Percentiles rank a stretch among this genome's conserved stretches.
Conservation (phyloP, 2,888 invertebrate genomes). For the Melanostoma mellinum region DNA sequence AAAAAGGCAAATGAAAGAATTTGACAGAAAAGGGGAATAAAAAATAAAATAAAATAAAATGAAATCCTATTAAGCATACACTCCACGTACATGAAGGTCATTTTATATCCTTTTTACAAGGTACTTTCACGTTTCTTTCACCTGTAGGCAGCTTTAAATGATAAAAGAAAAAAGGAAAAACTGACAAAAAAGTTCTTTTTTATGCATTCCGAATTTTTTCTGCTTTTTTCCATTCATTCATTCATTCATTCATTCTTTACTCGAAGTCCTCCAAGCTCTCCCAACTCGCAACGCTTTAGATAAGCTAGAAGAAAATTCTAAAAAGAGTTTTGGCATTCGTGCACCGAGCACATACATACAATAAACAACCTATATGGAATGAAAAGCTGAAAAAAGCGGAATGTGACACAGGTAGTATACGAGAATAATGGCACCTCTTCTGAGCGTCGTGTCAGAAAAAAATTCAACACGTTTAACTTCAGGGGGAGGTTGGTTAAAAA, state of each 20-base stretch:
- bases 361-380: conserved; percentile 46
- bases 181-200: neutral
- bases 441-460: neutral
- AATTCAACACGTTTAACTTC: conserved; percentile 27
- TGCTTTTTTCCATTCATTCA: conserved; percentile 8
- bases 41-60: conserved; percentile 14
- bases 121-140: conserved; percentile 26
- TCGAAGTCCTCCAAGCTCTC: no score
- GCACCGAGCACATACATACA: conserved; percentile 33
- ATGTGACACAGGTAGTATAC: conserved; percentile 10
- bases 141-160: conserved; percentile 28
- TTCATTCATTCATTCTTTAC: conserved; percentile 6
- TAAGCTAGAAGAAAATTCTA: conserved; percentile 41
- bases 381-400: neutral
- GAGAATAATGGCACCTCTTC: conserved; percentile 14
- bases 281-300: conserved; percentile 2
- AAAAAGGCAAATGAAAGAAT: conserved; percentile 15
- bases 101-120: conserved; percentile 40
- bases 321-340: conserved; percentile 39
- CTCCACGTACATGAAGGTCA: conserved; percentile 35
- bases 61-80: conserved; percentile 41
- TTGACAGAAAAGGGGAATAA: neutral
- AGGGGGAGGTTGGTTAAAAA: neutral
- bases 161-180: conserved; percentile 9
- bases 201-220: conserved; percentile 12